Percentiles rank a stretch among this genome's conserved stretches.
Evolutionary conservation across 2,888 invertebrate species (phyloP).

Genomic region (Dendrolimus pini): DNA sequence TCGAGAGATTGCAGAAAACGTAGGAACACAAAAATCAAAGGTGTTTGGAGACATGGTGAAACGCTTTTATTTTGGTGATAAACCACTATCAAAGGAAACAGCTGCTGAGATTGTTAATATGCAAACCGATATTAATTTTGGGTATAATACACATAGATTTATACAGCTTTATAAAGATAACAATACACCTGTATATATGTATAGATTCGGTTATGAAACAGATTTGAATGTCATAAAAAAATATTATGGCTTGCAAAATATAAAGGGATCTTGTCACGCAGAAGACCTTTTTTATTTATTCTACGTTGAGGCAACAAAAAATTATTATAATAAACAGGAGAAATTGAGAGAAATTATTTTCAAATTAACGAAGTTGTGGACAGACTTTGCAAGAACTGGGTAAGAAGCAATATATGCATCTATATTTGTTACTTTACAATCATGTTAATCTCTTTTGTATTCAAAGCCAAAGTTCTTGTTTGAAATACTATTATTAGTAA

Average conservation of each 20-base stretch:
- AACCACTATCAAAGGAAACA: conserved; percentile 26
- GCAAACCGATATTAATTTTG: conserved; percentile 36
- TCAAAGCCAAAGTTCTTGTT: too few species aligned
- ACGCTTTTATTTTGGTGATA: conserved; percentile 33
- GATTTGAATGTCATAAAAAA: conserved; percentile 45
- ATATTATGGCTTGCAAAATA: conserved; percentile 17
- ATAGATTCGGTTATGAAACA: conserved; percentile 41
- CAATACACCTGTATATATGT: conserved; percentile 34
- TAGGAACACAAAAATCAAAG: conserved; percentile 23
- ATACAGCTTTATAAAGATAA: conserved; percentile 27
- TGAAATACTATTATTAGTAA: too few species aligned
- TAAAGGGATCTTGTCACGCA: conserved; percentile 57
- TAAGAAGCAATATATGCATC: conserved; percentile 20
- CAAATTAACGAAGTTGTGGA: conserved; percentile 57
- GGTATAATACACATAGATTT: conserved; percentile 39
- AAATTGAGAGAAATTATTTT: conserved; percentile 38
- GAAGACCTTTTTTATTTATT: conserved; percentile 68
- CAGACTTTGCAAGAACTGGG: conserved; percentile 63
- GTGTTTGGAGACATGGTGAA: conserved; percentile 39
- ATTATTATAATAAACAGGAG: conserved; percentile 36
- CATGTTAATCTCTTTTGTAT: too few species aligned
- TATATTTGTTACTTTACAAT: too few species aligned
- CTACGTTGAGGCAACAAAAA: conserved; percentile 39
- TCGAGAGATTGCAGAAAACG: conserved; percentile 28
- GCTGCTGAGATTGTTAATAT: conserved; percentile 25